Evolutionary conservation across 2,888 invertebrate genomes (phyloP), one percentile per base, ranked within the genome.

Genomic region (Zele albiditarsus): DNA sequence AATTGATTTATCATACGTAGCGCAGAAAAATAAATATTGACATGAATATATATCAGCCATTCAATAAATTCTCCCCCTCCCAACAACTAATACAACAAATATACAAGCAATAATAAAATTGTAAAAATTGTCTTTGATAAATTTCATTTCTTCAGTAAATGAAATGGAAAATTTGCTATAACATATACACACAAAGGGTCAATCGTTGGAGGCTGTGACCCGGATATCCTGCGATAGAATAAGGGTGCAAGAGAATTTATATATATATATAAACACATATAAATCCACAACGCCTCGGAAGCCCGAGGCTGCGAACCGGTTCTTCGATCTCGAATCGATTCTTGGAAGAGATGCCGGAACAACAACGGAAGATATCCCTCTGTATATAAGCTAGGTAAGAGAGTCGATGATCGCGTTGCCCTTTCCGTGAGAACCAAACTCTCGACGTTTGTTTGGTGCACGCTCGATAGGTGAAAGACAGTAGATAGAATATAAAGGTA

Each of bases 261-360:
- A 31, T 66, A 60, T 57, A 77, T n/a, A 46, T n/a, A 46, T 14
- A 46, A 4, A 46, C 46, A 46, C n/a, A 46, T 53, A 53, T 20
- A 53, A 53, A 53, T 53, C 53, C 20, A 20, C 8, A 10, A 20
- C 4, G 76, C 78, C 79, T 79, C 78, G 77, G 73, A 68, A 78
- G 75, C 73, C 79, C 73, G 53, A 69, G 78, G 72, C 68, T 62
- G 53, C 74, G 74, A 75, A 72, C 77, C 72, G 67, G 71, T 74
- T 74, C 67, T 73, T 71, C 63, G 73, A 63, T 69, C 70, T 73
- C 66, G 73, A 79, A 78, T 78, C 78, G 77, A 77, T 78, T 78
- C 78, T 75, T 46, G 20, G 80, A 80, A 80, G 74, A 75, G 80
- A 80, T 79, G 75, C 75, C 77, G 77, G 76, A 79, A 75, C 74